Evolutionary conservation across 2,113 vertebrate species (phyloP), one percentile per base, ranked within the genome.

Genomic region (Genyomyrus donnyi): DNA sequence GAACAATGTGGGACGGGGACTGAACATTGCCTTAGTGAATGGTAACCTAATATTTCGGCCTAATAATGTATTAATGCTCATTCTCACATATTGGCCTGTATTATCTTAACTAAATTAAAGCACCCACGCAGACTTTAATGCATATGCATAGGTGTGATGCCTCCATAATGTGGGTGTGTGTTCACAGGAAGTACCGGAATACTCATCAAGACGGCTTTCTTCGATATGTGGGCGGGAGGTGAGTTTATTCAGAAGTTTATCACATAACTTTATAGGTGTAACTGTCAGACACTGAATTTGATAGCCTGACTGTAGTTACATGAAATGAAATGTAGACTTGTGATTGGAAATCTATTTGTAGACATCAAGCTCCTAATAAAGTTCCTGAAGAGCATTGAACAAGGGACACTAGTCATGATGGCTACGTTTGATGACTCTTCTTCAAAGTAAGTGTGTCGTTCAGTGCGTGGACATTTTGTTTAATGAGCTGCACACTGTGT

Each of bases 211-310:
- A 97, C 97, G 0, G 96, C 95, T 0, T 97, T 89, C 92, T 98
- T 96, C 92, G 98, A 99, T 94, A 97, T 99, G 97, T 99, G 97
- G 97, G 96, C 95, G 89, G 98, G 98, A 97, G 98, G 98, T 98
- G 96, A 94, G 96, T 91, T 87, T 85, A n/a, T 46, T 21, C 3
- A 35, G 5, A 66, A 27, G 17, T 80, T 52, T 50, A 88, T 9
- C 52, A 2, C 13, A 74, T 42, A 35, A 17, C 8, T 17, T 52
- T 31, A 52, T 87, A 87, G 4, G 15, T 87, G 8, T 50, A 87
- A 19, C 5, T 53, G 15, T 35, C n/a, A 53, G n/a, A 50, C 49
- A 87, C 83, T 39, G 39, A 2, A 46, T 46, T 84, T 24, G 45
- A 84, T 46, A 45, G 45, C 0, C 27, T 5, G n/a, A 21, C 27